Conservation (phyloP, 2,113 vertebrate species). For the Passer montanus region DNA sequence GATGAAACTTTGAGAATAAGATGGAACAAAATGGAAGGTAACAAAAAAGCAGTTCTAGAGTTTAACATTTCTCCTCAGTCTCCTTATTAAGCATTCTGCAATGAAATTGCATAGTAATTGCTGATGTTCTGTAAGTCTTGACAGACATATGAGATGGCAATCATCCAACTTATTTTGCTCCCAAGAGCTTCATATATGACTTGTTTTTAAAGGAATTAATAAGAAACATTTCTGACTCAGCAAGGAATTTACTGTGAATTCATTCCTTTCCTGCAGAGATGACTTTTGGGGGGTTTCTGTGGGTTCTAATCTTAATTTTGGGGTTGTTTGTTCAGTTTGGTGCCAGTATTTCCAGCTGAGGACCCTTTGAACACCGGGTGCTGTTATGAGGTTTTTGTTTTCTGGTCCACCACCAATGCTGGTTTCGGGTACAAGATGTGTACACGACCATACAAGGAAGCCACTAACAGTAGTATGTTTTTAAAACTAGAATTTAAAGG, state of each 20-base stretch:
- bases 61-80: neutral
- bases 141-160: neutral
- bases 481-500: neutral
- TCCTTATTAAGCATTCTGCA: neutral
- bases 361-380: neutral
- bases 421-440: neutral
- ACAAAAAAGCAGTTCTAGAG: neutral
- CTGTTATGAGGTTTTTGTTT: neutral
- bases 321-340: neutral
- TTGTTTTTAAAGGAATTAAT: neutral
- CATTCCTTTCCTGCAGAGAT: neutral
- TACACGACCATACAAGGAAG: neutral
- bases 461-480: neutral
- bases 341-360: neutral
- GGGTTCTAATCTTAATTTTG: neutral
- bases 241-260: neutral
- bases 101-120: neutral
- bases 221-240: neutral
- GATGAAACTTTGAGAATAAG: neutral
- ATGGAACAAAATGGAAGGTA: neutral
- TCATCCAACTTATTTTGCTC: neutral
- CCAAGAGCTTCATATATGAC: neutral
- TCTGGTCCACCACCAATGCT: neutral
- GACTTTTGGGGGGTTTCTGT: accelerated
- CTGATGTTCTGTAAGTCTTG: neutral